These are phyloP conservation scores for Notamacropus eugenii DNA, from an alignment of 2,797 vertebrate genomes.

Conservation along the genomic window DNA sequence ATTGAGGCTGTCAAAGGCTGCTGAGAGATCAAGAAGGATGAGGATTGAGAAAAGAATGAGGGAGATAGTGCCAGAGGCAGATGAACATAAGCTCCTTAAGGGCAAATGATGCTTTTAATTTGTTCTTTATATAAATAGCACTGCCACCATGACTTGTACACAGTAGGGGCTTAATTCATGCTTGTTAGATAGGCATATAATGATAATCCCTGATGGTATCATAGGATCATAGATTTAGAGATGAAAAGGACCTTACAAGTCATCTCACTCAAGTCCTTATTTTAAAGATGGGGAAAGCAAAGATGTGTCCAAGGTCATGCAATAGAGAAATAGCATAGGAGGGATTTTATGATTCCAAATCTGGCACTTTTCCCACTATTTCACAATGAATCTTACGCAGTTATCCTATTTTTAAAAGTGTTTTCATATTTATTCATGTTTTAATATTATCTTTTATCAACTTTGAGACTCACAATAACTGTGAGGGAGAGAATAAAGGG, in stretches of 20 bases:
- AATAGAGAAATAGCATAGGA: background rate
- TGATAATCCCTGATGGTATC: background rate
- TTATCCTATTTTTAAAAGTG: background rate
- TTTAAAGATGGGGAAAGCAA: background rate
- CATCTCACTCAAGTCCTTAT: background rate
- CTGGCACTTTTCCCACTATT: too few relatives aligned
- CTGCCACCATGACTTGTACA: background rate
- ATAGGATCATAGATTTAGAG: background rate
- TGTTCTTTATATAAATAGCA: background rate
- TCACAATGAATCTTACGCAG: background rate
- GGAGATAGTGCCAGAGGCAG: background rate
- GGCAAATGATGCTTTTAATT: background rate
- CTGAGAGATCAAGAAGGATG: background rate
- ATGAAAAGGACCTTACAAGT: background rate
- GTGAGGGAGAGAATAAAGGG: background rate
- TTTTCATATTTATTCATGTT: background rate
- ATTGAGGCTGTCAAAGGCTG: background rate
- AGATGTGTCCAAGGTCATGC: background rate
- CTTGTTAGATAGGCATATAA: background rate
- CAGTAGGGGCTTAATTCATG: background rate
- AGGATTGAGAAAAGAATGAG: background rate
- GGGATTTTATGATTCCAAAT: background rate
- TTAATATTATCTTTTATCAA: background rate
- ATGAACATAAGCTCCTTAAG: background rate
- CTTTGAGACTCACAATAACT: background rate